Evolutionary conservation across 2,113 vertebrate genomes (phyloP).

Genomic region (Desmodus rotundus): DNA sequence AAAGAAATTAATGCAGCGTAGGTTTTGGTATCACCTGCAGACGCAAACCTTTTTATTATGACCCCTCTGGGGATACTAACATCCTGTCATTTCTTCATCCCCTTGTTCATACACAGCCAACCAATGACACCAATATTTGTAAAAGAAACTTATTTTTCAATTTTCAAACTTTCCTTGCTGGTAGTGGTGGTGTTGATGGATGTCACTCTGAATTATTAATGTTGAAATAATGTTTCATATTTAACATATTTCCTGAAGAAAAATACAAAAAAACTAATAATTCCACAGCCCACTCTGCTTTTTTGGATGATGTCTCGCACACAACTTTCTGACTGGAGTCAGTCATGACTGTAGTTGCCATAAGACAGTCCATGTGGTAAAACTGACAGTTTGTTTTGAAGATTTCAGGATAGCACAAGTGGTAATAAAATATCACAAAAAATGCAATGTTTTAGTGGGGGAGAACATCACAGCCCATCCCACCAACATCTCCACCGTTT

Average conservation of each 20-base stretch:
- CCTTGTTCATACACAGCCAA: neutral
- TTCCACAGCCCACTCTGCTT: neutral
- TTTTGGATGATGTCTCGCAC: neutral
- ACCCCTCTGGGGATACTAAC: neutral
- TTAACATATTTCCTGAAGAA: constrained; percentile 11
- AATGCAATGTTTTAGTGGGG: neutral
- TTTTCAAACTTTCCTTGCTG: neutral
- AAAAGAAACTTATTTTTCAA: neutral
- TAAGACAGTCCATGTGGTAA: neutral
- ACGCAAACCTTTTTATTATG: neutral
- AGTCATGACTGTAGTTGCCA: neutral
- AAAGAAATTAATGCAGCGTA: neutral
- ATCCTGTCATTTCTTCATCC: neutral
- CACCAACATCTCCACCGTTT: neutral
- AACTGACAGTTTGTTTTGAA: neutral
- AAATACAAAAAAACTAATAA: constrained; percentile 2
- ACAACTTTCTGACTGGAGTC: constrained; percentile 32
- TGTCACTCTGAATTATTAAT: constrained; percentile 12
- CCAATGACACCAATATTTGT: neutral
- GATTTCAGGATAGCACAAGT: constrained; percentile 1
- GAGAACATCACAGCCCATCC: neutral
- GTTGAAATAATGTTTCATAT: neutral
- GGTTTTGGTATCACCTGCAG: neutral
- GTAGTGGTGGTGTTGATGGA: neutral
- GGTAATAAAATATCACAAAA: neutral